A percentile compares a stretch with the other conserved stretches of the same genome.
phyloP scores from a whole-genome alignment of 2,113 vertebrate genomes.

The Lichenostomus cassidix region DNA sequence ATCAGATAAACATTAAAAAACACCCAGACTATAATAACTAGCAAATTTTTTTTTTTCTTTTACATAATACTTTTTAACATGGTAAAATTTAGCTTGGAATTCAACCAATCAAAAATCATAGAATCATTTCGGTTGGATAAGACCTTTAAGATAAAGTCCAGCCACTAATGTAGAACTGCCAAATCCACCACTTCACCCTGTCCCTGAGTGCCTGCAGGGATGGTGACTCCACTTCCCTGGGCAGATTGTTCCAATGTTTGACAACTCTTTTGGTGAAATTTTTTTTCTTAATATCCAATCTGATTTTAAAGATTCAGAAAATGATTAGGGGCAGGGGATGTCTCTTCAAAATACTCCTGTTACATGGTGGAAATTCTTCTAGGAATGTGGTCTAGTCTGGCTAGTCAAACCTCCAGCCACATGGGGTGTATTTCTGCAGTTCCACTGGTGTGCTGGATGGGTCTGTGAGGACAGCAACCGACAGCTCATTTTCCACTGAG shows the following conservation, averaged over 20 bases:
- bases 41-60: not conserved
- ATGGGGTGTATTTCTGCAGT: not conserved
- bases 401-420: not conserved
- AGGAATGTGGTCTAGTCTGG: not conserved
- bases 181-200: not conserved
- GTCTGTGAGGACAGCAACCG: not conserved
- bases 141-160: not conserved
- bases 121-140: not conserved
- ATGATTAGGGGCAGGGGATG: accelerated
- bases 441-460: not conserved
- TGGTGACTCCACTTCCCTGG: too few species aligned
- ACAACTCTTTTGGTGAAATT: not conserved
- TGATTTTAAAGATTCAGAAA: not conserved
- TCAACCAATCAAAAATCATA: not conserved
- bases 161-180: not conserved
- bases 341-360: not conserved
- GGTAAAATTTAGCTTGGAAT: not conserved
- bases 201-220: not conserved
- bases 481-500: not conserved
- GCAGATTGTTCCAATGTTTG: not conserved
- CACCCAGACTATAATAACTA: not conserved
- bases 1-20: not conserved
- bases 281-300: not conserved
- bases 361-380: not conserved
- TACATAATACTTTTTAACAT: not conserved